These are phyloP conservation scores for Zygogramma bicolorata DNA, from an alignment of 2,888 invertebrate genomes.

Conservation along the genomic window DNA sequence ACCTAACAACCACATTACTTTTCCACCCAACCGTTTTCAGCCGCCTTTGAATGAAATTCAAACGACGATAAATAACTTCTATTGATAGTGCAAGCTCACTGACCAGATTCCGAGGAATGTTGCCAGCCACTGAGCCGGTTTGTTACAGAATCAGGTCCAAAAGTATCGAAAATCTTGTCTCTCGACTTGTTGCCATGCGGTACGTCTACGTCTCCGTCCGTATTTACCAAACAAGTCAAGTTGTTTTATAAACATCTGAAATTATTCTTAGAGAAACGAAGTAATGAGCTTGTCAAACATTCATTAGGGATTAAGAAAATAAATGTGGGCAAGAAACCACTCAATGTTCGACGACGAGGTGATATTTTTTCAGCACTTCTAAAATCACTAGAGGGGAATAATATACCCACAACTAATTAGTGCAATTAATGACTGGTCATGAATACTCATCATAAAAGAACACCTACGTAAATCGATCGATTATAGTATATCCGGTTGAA, in stretches of 20 bases:
- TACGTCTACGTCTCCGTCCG: conserved; percentile 26
- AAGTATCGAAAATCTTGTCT: conserved; percentile 61
- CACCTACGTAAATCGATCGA: too few species aligned
- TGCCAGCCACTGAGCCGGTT: conserved; percentile 55
- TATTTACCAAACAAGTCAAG: conserved; percentile 41
- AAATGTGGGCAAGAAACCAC: background rate
- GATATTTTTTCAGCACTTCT: too few species aligned
- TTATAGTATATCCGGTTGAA: too few species aligned
- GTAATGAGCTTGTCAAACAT: conserved; percentile 11
- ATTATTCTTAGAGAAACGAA: conserved; percentile 16
- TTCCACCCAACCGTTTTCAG: background rate
- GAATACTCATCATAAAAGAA: too few species aligned
- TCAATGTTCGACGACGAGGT: too few species aligned
- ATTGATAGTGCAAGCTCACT: conserved; percentile 24
- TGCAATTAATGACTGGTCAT: too few species aligned
- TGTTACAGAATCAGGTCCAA: conserved; percentile 50
- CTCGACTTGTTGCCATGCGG: conserved; percentile 60
- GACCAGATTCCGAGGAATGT: conserved; percentile 34
- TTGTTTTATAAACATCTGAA: conserved; percentile 52
- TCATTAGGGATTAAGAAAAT: conserved; percentile 1
- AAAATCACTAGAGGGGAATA: too few species aligned
- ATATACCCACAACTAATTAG: too few species aligned
- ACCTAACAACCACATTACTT: background rate
- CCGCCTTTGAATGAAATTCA: conserved; percentile 27
- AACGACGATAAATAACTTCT: conserved; percentile 27